Evolutionary conservation across 2,797 vertebrate genomes (phyloP).

Genomic region (Malurus leucopterus): DNA sequence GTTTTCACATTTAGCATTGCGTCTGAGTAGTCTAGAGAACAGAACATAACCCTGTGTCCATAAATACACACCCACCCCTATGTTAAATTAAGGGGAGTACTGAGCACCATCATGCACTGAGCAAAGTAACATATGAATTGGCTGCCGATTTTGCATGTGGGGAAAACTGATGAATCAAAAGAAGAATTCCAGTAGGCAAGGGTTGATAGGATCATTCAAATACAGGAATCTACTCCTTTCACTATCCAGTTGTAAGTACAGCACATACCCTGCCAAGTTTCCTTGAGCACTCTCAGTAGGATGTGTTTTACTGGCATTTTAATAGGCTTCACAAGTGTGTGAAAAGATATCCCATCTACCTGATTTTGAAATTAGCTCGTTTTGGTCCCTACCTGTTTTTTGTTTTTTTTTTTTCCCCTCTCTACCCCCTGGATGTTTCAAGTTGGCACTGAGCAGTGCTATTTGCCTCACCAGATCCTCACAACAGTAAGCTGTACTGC

Average conservation of each 20-base stretch:
- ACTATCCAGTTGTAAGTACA: neutral
- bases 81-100: neutral
- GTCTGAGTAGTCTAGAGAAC: neutral
- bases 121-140: neutral
- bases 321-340: neutral
- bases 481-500: neutral
- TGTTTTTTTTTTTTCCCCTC: neutral
- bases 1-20: neutral
- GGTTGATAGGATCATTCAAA: neutral
- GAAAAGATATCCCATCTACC: neutral
- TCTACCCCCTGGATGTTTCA: neutral
- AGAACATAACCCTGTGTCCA: neutral
- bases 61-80: accelerated
- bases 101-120: neutral
- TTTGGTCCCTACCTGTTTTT: neutral
- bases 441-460: neutral
- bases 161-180: neutral
- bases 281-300: neutral
- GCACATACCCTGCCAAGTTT: accelerated
- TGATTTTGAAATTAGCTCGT: neutral
- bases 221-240: neutral
- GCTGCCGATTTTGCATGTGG: neutral
- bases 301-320: neutral
- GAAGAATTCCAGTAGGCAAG: neutral
- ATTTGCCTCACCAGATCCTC: neutral